Percentiles rank a stretch among this genome's conserved stretches.
Evolutionary conservation across 1,140 invertebrate genomes (phyloP).

Genomic region (Heterodera schachtii): DNA sequence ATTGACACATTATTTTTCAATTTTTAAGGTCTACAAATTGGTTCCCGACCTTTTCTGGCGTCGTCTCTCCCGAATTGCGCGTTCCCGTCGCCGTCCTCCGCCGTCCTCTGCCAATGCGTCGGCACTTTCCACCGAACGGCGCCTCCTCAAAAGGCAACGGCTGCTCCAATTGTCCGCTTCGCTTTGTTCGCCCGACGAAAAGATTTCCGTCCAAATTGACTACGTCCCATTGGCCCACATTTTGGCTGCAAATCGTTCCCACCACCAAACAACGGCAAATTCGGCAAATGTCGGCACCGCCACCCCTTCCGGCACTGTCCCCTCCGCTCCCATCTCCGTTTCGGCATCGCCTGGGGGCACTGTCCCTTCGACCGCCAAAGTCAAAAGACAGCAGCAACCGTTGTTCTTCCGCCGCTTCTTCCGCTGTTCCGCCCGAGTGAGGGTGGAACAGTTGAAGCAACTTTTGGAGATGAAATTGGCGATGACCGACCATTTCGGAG

Average conservation of each 20-base stretch:
- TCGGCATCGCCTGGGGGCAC: background rate
- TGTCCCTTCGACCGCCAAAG: background rate
- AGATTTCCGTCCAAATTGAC: conserved; percentile 33
- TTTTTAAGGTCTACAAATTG: conserved; percentile 41
- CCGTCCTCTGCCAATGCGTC: background rate
- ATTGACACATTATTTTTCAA: background rate
- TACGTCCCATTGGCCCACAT: conserved; percentile 33
- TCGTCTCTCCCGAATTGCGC: conserved; percentile 19
- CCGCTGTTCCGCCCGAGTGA: conserved; percentile 18
- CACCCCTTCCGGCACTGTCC: background rate
- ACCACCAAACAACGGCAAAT: background rate
- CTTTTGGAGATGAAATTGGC: conserved; percentile 33
- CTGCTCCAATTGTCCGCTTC: conserved; percentile 29
- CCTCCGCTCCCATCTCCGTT: conserved; percentile 14
- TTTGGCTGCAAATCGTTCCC: conserved; percentile 11
- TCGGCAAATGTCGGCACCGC: background rate
- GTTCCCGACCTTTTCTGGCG: conserved; percentile 36
- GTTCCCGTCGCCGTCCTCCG: background rate
- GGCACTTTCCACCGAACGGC: conserved; percentile 9
- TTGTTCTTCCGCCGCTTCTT: conserved; percentile 25
- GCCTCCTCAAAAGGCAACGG: background rate
- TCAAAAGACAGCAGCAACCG: conserved; percentile 2
- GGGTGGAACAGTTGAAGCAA: conserved; percentile 32
- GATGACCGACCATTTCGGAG: conserved; percentile 32
- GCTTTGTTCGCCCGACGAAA: conserved; percentile 33